Evolutionary conservation across 2,888 invertebrate species (phyloP), one percentile per base, ranked within the genome.

Genomic region (Amorpha juglandis): DNA sequence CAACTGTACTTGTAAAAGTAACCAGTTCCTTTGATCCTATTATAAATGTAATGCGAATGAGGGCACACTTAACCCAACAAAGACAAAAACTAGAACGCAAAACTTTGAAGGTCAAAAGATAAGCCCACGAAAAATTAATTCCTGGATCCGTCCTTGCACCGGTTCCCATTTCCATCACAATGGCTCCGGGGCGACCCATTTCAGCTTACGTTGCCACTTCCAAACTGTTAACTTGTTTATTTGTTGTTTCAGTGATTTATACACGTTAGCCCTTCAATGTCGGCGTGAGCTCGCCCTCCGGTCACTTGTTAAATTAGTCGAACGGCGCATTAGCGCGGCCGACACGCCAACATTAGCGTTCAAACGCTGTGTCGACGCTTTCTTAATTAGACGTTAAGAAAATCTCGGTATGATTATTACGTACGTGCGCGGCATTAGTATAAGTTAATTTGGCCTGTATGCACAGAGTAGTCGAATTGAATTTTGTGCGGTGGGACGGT

Each of bases 201-300:
- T 68, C 69, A 69, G 67, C 74, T 71, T 69, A 69, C 74, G 71
- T 74, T 71, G 64, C 58, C 67, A 73, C 71, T 75, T 75, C 68
- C 64, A 64, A 77, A 76, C 72, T 78, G 72, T 71, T 72, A 74
- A 74, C 74, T 76, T 73, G 73, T 76, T 70, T 72, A 73, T 78
- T 66, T 72, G 73, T 78, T 73, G 76, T 72, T 78, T 70, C 73
- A 76, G 70, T 74, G 75, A 78, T 76, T 78, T 77, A 75, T 78
- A 77, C 70, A 70, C 69, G 71, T 69, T 66, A 27, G 64, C 52
- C 35, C 55, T 64, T 55, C 64, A 64, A 55, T 64, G 64, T 45
- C 52, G 64, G 35, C 47, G 19, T 16, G 55, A 33, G 16, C 27
- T 27, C 47, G 55, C 64, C 55, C 53, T n/a, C 33, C 55, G 55